A percentile compares a stretch with the other conserved stretches of the same genome.
phyloP scores from a whole-genome alignment of 2,797 vertebrate species.

The Melanotaenia pygmaea region DNA sequence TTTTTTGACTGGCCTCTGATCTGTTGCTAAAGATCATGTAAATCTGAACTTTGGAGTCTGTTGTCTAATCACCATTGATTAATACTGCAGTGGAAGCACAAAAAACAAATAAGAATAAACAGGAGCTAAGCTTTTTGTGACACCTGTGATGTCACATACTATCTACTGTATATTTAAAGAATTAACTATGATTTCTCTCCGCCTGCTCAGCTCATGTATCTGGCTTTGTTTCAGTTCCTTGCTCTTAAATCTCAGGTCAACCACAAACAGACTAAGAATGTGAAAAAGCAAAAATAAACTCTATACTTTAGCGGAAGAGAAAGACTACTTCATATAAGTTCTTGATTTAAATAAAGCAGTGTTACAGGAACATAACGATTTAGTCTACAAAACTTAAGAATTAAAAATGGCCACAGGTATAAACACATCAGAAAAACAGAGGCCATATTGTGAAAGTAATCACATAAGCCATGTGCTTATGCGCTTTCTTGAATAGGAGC shows the following conservation, averaged over 20 bases:
- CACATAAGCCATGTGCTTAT: constrained; percentile 80
- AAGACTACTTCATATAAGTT: not conserved
- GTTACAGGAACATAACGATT: not conserved
- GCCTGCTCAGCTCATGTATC: not conserved
- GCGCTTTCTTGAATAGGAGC: constrained; percentile 69
- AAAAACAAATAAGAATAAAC: not conserved
- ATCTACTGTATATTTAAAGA: not conserved
- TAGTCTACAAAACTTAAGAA: not conserved
- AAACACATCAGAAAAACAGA: constrained; percentile 66
- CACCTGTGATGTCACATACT: not conserved
- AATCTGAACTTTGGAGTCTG: constrained; percentile 8
- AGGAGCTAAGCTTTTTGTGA: not conserved
- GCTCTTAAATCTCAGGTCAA: not conserved
- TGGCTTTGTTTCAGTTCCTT: not conserved
- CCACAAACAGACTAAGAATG: not conserved
- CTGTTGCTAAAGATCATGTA: constrained; percentile 1
- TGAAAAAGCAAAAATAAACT: not conserved
- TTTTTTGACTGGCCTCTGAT: constrained; percentile 11
- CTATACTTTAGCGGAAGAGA: not conserved
- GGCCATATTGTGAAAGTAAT: constrained; percentile 80
- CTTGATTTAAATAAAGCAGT: not conserved
- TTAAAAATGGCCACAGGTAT: constrained; percentile 21
- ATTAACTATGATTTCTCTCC: not conserved
- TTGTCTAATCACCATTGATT: constrained; percentile 19
- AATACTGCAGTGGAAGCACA: constrained; percentile 6